phyloP scores from a whole-genome alignment of 1,140 invertebrate genomes.

The Trachymyrmex septentrionalis region DNA sequence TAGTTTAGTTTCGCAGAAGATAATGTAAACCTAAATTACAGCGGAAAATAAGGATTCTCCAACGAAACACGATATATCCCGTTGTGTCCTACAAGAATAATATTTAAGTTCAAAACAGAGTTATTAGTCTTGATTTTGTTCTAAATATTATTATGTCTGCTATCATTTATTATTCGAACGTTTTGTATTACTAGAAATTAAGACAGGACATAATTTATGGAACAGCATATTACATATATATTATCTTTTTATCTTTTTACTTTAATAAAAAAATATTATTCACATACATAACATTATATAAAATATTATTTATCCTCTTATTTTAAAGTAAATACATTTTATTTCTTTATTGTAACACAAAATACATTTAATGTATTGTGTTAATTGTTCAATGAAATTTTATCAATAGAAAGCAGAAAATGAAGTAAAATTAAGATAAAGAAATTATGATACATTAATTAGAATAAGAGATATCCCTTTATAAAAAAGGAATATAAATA shows the following conservation, averaged over 20 bases:
- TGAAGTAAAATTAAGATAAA: neutral
- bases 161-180: neutral
- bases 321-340: neutral
- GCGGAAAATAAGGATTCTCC: neutral
- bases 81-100: neutral
- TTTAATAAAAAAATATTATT: slow-evolving; percentile 7
- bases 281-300: neutral
- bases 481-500: neutral
- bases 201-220: neutral
- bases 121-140: slow-evolving; percentile 2
- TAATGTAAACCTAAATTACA: slow-evolving; percentile 19
- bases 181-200: neutral
- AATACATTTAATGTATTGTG: neutral
- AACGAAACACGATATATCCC: no score
- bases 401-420: neutral
- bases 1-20: neutral
- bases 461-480: neutral
- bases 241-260: neutral
- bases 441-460: neutral
- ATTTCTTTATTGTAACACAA: neutral
- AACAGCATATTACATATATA: neutral
- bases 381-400: neutral
- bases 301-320: neutral
- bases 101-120: neutral
- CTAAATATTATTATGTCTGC: neutral